Evolutionary conservation across 2,888 invertebrate genomes (phyloP).

Genomic region (Tanypteryx hageni): DNA sequence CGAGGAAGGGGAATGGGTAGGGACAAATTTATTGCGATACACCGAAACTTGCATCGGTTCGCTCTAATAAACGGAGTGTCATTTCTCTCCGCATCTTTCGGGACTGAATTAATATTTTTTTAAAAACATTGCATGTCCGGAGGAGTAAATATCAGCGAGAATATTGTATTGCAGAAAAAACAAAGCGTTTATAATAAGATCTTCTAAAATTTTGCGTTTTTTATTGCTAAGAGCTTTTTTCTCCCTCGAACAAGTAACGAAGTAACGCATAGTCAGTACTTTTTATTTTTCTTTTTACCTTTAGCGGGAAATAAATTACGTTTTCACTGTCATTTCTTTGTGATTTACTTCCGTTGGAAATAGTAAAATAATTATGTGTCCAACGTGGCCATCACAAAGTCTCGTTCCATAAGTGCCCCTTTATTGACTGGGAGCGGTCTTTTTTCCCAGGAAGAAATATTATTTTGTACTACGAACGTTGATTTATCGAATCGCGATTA

Average conservation of each 20-base stretch:
- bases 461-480: background rate
- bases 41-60: conserved; percentile 26
- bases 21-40: conserved; percentile 49
- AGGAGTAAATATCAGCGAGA: background rate
- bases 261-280: background rate
- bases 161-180: conserved; percentile 6
- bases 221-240: background rate
- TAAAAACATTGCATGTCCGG: background rate
- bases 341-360: background rate
- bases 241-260: background rate
- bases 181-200: background rate
- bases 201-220: background rate
- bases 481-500: background rate
- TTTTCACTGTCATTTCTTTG: conserved; percentile 1
- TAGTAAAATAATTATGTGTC: background rate
- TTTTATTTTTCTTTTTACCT: background rate
- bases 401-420: background rate
- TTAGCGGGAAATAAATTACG: conserved; percentile 2
- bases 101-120: conserved; percentile 30
- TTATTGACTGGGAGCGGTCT: background rate
- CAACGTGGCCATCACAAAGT: background rate
- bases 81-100: conserved; percentile 11
- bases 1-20: background rate
- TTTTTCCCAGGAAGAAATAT: background rate
- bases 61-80: conserved; percentile 48